Conservation (phyloP, 92 coral and sea anemone species). For the Epizoanthus rinbou region DNA sequence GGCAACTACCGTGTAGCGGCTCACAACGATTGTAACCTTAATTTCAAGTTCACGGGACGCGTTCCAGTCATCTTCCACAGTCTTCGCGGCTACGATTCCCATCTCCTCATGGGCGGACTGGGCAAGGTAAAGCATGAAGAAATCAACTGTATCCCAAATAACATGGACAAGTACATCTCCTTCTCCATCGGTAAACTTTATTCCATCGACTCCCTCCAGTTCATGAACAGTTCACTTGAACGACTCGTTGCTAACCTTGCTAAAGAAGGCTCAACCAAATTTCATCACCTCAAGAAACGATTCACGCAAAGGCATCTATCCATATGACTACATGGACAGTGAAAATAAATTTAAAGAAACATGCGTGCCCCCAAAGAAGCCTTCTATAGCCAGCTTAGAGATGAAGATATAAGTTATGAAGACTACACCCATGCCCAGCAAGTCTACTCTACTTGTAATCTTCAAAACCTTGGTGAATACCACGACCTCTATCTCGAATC, state of each 20-base stretch:
- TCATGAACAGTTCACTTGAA: slow-evolving; percentile 46
- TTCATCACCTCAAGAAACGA: slow-evolving; percentile 26
- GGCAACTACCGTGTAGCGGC: slow-evolving; percentile 49
- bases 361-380: slow-evolving; percentile 28
- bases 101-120: slow-evolving; percentile 50
- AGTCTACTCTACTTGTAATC: slow-evolving; percentile 1
- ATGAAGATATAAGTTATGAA: slow-evolving; percentile 22
- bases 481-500: slow-evolving; percentile 35
- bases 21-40: slow-evolving; percentile 44
- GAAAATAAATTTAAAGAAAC: slow-evolving; percentile 16
- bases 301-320: slow-evolving; percentile 18
- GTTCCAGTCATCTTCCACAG: slow-evolving; percentile 59
- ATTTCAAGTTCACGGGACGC: slow-evolving; percentile 39
- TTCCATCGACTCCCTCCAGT: slow-evolving; percentile 54
- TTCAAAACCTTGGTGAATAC: slow-evolving; percentile 37
- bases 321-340: slow-evolving; percentile 37
- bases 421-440: slow-evolving; percentile 47
- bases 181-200: slow-evolving; percentile 51
- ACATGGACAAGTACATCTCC: slow-evolving; percentile 62
- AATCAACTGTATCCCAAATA: slow-evolving; percentile 65
- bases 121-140: slow-evolving; percentile 53
- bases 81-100: slow-evolving; percentile 51
- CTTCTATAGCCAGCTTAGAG: slow-evolving; percentile 32
- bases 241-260: slow-evolving; percentile 41
- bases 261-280: slow-evolving; percentile 39